Percentiles rank a stretch among this genome's conserved stretches.
phyloP scores from a whole-genome alignment of 1,140 invertebrate genomes.

The Drosophila ananassae region DNA sequence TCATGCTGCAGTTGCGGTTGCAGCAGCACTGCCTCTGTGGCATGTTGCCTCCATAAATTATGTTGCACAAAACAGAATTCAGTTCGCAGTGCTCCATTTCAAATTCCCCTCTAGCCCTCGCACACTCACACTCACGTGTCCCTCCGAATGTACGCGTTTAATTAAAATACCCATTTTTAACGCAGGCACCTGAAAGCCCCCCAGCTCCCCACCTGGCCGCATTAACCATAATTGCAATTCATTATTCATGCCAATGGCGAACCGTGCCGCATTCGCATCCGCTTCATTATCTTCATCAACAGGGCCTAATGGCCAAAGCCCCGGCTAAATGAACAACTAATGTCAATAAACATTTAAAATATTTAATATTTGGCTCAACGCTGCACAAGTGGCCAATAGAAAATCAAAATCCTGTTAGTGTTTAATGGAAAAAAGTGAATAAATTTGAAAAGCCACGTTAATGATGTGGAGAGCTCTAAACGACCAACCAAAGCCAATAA shows the following conservation, averaged over 20 bases:
- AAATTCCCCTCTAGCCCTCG: constrained; percentile 7
- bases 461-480: not conserved
- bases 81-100: constrained; percentile 39
- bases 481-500: not conserved
- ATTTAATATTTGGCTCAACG: constrained; percentile 40
- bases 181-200: constrained; percentile 22
- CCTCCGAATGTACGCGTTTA: constrained; percentile 18
- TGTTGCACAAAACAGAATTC: constrained; percentile 34
- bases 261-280: constrained; percentile 18
- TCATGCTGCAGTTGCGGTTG: constrained; percentile 35
- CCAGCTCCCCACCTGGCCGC: constrained; percentile 13
- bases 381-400: constrained; percentile 14
- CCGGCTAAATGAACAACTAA: constrained; percentile 42
- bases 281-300: constrained; percentile 31
- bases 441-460: not conserved
- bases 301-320: constrained; percentile 29
- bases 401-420: constrained; percentile 1
- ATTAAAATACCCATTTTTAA: constrained; percentile 44
- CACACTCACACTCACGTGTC: not conserved
- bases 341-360: constrained; percentile 48
- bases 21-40: constrained; percentile 1
- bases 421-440: not conserved
- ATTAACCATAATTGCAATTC: constrained; percentile 57
- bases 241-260: constrained; percentile 50
- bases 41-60: constrained; percentile 55